Conservation (phyloP, 2,888 invertebrate species). For the Hirtodrosophila duncani region DNA sequence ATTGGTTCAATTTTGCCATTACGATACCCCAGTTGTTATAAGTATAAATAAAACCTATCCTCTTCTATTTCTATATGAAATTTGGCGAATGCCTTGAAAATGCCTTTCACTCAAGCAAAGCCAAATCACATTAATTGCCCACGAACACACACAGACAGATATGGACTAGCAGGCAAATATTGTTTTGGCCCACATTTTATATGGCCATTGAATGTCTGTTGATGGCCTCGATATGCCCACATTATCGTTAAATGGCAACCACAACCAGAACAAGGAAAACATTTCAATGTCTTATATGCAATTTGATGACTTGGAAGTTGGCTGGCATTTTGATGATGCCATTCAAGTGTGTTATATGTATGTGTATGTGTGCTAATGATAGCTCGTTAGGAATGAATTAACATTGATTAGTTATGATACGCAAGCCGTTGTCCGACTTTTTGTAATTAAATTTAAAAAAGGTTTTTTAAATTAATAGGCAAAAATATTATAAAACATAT, state of each 20-base stretch:
- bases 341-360: slow-evolving; percentile 24
- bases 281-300: slow-evolving; percentile 50
- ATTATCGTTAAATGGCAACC: slow-evolving; percentile 64
- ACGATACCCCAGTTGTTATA: too few species aligned
- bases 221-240: slow-evolving; percentile 61
- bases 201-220: slow-evolving; percentile 39
- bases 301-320: slow-evolving; percentile 61
- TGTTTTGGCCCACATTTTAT: slow-evolving; percentile 32
- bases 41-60: too few species aligned
- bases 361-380: slow-evolving; percentile 41
- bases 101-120: slow-evolving; percentile 25
- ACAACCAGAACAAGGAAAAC: slow-evolving; percentile 29
- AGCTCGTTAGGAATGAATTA: slow-evolving; percentile 68
- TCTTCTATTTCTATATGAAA: too few species aligned
- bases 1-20: too few species aligned
- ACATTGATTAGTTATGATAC: slow-evolving; percentile 58
- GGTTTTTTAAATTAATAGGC: slow-evolving; percentile 47
- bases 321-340: slow-evolving; percentile 59
- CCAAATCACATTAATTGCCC: slow-evolving; percentile 52
- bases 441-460: slow-evolving; percentile 1
- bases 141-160: slow-evolving; percentile 3
- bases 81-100: too few species aligned
- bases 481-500: too few species aligned
- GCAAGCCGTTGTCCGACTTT: not conserved
- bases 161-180: slow-evolving; percentile 31